Percentiles rank a stretch among this genome's conserved stretches.
These are phyloP conservation scores for Poeciliopsis turrubarensis DNA, from an alignment of 2,113 vertebrate species.

Conservation along the genomic window DNA sequence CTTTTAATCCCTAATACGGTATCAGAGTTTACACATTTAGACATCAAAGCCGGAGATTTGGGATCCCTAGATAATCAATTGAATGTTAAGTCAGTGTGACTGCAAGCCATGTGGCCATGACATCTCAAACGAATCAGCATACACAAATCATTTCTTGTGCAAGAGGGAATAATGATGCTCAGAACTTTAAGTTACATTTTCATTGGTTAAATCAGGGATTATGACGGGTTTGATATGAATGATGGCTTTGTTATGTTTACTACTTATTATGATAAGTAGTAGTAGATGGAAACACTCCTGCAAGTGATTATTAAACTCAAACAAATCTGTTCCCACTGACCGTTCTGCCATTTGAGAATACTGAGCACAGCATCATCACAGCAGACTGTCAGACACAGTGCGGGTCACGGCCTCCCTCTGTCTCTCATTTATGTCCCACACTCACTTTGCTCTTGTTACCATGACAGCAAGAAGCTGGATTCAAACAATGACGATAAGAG, in stretches of 20 bases:
- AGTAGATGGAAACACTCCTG: not conserved
- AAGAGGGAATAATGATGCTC: not conserved
- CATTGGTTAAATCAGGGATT: not conserved
- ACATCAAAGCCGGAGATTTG: conserved; percentile 43
- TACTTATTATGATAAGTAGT: not conserved
- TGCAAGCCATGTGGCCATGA: conserved; percentile 1
- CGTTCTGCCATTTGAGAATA: conserved; percentile 12
- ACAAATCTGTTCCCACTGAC: conserved; percentile 10
- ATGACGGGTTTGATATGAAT: not conserved
- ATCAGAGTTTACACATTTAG: conserved; percentile 25
- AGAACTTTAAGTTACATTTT: not conserved
- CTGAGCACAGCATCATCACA: conserved; percentile 32
- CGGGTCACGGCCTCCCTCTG: conserved; percentile 60
- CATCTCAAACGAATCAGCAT: conserved; percentile 13
- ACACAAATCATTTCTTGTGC: conserved; percentile 2
- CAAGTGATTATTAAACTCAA: conserved; percentile 12
- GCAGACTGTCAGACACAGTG: conserved; percentile 32
- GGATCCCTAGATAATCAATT: conserved; percentile 40
- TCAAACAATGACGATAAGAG: conserved; percentile 69
- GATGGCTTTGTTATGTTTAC: not conserved
- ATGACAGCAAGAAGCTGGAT: conserved; percentile 70
- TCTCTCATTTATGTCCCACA: conserved; percentile 61
- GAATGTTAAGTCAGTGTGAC: conserved; percentile 18
- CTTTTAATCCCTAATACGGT: conserved; percentile 14
- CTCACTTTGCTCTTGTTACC: conserved; percentile 59